Percentiles rank a stretch among this genome's conserved stretches.
Conservation (phyloP, 1,140 invertebrate genomes). For the Magallana ariakensis region DNA sequence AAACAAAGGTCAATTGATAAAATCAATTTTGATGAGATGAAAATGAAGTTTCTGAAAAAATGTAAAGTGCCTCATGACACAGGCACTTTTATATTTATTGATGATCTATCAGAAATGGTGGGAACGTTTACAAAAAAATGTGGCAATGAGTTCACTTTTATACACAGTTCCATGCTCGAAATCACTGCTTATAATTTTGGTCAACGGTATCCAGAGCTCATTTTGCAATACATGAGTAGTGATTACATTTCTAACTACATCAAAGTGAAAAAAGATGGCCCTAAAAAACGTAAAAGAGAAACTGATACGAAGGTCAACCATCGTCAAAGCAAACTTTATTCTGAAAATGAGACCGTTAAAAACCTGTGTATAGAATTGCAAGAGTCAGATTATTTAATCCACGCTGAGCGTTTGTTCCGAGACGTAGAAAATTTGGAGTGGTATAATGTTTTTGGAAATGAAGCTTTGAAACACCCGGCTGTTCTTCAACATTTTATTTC, state of each 20-base stretch:
- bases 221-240: neutral
- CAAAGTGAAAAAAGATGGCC: neutral
- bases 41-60: neutral
- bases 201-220: neutral
- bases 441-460: no score
- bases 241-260: neutral
- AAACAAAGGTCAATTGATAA: neutral
- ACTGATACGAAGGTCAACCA: neutral
- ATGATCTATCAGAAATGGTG: neutral
- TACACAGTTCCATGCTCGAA: neutral
- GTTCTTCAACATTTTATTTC: no score
- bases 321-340: no score
- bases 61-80: neutral
- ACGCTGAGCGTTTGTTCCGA: no score
- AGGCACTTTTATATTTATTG: neutral
- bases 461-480: no score
- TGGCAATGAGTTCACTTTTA: neutral
- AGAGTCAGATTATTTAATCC: no score
- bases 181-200: neutral
- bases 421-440: no score
- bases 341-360: no score
- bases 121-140: neutral
- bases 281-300: neutral
- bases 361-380: no score
- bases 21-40: neutral